Conservation (phyloP, 2,113 vertebrate genomes). For the Todiramphus saurophagus region DNA sequence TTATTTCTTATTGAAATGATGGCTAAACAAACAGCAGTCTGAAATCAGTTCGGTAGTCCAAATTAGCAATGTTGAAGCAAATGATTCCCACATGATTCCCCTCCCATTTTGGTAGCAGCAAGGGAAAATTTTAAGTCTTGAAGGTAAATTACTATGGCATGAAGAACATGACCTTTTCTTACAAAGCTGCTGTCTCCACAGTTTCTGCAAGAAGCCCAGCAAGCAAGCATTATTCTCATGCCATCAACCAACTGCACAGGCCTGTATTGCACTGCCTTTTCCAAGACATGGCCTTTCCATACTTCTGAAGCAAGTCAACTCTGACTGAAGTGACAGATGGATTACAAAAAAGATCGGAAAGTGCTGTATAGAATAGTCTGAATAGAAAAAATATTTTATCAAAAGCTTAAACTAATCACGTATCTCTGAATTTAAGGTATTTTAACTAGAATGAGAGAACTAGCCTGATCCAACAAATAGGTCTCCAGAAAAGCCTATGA, state of each 20-base stretch:
- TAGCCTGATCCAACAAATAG: background rate
- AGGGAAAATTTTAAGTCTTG: background rate
- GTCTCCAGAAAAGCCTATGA: background rate
- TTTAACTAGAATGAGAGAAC: background rate
- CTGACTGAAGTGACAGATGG: background rate
- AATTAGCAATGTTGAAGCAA: background rate
- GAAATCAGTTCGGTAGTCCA: background rate
- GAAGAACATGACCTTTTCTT: background rate
- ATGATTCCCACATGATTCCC: background rate
- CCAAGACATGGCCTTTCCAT: background rate
- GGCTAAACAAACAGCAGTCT: background rate
- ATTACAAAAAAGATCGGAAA: background rate
- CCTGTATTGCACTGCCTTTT: background rate
- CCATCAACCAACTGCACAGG: background rate
- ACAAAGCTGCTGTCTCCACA: background rate
- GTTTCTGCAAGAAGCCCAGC: background rate
- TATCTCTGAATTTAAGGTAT: background rate
- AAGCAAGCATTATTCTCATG: background rate
- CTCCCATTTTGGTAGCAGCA: background rate
- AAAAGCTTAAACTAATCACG: background rate
- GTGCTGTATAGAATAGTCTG: background rate
- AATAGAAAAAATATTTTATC: background rate
- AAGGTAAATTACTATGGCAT: background rate
- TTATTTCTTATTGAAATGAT: background rate
- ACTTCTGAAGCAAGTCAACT: background rate